phyloP scores from a whole-genome alignment of 1,140 invertebrate species.

The Colletes latitarsis region DNA sequence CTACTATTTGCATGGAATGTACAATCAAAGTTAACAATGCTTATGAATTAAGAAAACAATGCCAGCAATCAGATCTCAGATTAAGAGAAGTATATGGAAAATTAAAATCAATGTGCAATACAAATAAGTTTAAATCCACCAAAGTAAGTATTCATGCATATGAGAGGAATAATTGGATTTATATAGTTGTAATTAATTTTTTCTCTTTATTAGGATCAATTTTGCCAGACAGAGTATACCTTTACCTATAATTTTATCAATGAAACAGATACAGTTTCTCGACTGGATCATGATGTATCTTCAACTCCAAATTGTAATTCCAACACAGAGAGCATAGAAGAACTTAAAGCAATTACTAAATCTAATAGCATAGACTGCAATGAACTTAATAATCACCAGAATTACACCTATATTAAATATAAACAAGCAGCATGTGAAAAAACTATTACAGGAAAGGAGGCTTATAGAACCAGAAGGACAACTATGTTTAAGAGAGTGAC shows the following conservation, averaged over 20 bases:
- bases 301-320: not conserved
- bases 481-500: conserved; percentile 72
- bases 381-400: conserved; percentile 2
- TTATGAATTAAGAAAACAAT: conserved; percentile 73
- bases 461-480: conserved; percentile 62
- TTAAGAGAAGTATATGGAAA: conserved; percentile 68
- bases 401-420: conserved; percentile 21
- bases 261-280: conserved; percentile 10
- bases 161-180: not conserved
- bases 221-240: conserved; percentile 61
- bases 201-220: conserved; percentile 60
- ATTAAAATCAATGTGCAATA: conserved; percentile 8
- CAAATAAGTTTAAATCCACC: not conserved
- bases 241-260: conserved; percentile 28
- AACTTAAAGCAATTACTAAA: conserved; percentile 10
- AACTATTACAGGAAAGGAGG: conserved; percentile 48
- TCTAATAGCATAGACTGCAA: not conserved
- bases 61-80: conserved; percentile 69
- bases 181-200: not conserved
- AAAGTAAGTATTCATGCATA: conserved; percentile 32
- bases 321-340: not conserved
- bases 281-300: not conserved
- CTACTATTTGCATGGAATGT: conserved; percentile 69
- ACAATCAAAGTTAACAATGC: conserved; percentile 67
- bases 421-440: conserved; percentile 51